These are phyloP conservation scores for Erebia ligea DNA, from an alignment of 2,888 invertebrate species.

Conservation along the genomic window DNA sequence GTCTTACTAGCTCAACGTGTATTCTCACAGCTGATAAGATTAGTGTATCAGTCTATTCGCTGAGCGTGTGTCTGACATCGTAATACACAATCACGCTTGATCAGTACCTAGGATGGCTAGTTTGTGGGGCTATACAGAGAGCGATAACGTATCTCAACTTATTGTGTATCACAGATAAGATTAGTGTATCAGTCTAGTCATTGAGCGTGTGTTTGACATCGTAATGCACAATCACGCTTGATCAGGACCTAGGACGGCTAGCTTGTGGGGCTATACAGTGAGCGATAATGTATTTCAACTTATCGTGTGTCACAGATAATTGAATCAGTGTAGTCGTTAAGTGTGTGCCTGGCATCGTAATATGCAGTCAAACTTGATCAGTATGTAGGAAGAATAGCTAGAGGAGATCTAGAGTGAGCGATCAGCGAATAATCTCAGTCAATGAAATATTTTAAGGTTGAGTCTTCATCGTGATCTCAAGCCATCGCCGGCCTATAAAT, in stretches of 20 bases:
- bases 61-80: slow-evolving; percentile 56
- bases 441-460: no score
- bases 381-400: no score
- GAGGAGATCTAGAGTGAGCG: no score
- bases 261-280: slow-evolving; percentile 43
- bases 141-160: neutral
- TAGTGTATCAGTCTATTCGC: slow-evolving; percentile 32
- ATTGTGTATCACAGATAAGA: slow-evolving; percentile 19
- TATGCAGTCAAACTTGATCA: no score
- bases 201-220: slow-evolving; percentile 55
- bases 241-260: slow-evolving; percentile 52
- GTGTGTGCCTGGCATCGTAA: neutral
- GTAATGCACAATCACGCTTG: slow-evolving; percentile 62
- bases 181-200: slow-evolving; percentile 34
- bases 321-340: neutral
- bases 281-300: neutral
- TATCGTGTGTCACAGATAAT: neutral
- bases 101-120: slow-evolving; percentile 51
- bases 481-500: no score
- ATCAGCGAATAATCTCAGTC: no score
- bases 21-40: slow-evolving; percentile 26
- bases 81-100: slow-evolving; percentile 63
- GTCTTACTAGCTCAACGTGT: slow-evolving; percentile 6
- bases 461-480: no score
- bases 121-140: slow-evolving; percentile 43